phyloP scores from a whole-genome alignment of 2,113 vertebrate species.

The Myrmecophaga tridactyla region DNA sequence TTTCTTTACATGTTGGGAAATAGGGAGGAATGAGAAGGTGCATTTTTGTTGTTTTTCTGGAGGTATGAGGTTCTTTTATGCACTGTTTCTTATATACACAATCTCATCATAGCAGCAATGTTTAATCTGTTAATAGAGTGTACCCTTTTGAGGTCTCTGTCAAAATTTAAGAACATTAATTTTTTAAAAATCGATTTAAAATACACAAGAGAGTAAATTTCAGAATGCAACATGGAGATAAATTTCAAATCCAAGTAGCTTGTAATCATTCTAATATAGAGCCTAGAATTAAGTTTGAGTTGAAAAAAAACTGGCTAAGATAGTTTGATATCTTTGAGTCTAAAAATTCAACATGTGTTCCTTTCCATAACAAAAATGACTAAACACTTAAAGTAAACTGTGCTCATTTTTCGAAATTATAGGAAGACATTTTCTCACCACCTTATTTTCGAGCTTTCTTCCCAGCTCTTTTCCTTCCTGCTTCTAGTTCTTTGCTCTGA shows the following conservation, averaged over 20 bases:
- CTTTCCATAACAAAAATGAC: background rate
- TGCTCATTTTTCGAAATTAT: background rate
- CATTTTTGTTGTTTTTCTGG: background rate
- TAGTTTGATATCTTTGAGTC: background rate
- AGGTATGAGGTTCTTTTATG: background rate
- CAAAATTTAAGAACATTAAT: background rate
- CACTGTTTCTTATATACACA: background rate
- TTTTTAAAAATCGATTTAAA: background rate
- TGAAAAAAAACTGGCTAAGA: background rate
- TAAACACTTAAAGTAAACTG: background rate
- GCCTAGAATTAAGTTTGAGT: background rate
- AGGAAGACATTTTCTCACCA: background rate
- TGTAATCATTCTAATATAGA: background rate
- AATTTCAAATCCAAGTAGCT: conserved; percentile 9
- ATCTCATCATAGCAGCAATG: conserved; percentile 9
- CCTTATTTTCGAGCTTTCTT: background rate
- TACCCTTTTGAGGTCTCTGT: conserved; percentile 5
- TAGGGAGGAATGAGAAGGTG: background rate
- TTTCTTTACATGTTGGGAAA: background rate
- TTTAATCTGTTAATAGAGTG: conserved; percentile 23
- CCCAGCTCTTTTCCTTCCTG: background rate
- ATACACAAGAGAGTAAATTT: background rate
- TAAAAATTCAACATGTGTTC: background rate
- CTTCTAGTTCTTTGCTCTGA: background rate
- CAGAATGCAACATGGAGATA: background rate